These are phyloP conservation scores for Lophochroa leadbeateri DNA, from an alignment of 2,113 vertebrate species.

Conservation along the genomic window DNA sequence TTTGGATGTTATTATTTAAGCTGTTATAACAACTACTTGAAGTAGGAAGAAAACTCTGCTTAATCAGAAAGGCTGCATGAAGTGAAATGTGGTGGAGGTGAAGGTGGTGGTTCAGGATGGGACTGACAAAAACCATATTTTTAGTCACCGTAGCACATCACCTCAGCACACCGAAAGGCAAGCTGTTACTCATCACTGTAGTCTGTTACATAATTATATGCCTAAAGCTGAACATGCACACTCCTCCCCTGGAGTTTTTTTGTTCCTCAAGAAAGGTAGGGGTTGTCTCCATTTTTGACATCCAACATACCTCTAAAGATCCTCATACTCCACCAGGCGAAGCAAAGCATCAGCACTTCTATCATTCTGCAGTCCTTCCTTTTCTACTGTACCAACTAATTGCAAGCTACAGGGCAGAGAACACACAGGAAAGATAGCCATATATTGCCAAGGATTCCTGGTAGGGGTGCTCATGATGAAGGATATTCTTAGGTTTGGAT, in stretches of 20 bases:
- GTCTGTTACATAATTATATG: not conserved
- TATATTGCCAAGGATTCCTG: constrained; percentile 64
- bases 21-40: not conserved
- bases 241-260: not conserved
- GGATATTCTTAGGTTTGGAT: constrained; percentile 67
- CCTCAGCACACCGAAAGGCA: not conserved
- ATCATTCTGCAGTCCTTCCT: constrained; percentile 42
- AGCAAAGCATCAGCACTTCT: constrained; percentile 31
- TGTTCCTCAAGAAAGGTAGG: not conserved
- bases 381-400: constrained; percentile 66
- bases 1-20: not conserved
- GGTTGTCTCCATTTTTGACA: not conserved
- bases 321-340: not conserved
- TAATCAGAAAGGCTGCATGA: not conserved
- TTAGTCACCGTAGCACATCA: not conserved
- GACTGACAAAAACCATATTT: not conserved
- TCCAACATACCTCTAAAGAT: constrained; percentile 2
- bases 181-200: not conserved
- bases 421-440: constrained; percentile 44
- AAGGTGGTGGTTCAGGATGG: not conserved
- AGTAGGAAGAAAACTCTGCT: not conserved
- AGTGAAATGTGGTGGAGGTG: not conserved
- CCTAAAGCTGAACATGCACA: not conserved
- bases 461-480: constrained; percentile 72
- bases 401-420: constrained; percentile 57